Evolutionary conservation across 2,888 invertebrate species (phyloP).

Genomic region (Agriopis marginaria): DNA sequence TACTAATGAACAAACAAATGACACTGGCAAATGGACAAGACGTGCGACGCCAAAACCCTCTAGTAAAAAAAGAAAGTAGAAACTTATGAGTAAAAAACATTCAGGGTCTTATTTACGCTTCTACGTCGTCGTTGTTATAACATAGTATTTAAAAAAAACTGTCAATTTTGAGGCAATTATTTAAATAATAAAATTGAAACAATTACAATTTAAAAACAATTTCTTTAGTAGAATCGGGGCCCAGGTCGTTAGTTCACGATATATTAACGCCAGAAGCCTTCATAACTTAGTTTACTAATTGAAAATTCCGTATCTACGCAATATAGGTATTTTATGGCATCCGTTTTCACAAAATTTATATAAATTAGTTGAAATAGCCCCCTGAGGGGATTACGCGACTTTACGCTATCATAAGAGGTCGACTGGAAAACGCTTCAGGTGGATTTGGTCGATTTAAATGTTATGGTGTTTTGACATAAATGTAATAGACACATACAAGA

Average conservation of each 20-base stretch:
- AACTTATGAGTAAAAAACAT: no score
- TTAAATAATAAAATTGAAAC: no score
- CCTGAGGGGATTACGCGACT: conserved; percentile 36
- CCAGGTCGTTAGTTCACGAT: conserved; percentile 34
- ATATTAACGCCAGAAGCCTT: conserved; percentile 28
- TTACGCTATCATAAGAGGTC: conserved; percentile 23
- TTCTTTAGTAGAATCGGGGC: no score
- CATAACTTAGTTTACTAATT: conserved; percentile 36
- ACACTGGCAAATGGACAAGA: no score
- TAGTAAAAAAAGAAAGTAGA: no score
- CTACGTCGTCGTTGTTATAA: no score
- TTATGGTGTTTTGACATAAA: conserved; percentile 7
- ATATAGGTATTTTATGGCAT: conserved; percentile 42
- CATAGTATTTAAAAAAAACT: no score
- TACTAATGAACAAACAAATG: no score
- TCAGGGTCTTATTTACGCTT: no score
- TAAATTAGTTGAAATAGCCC: conserved; percentile 41
- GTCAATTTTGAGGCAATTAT: no score
- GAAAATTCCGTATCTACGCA: conserved; percentile 40
- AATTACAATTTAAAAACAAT: no score
- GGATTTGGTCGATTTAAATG: conserved; percentile 25
- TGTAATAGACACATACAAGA: not conserved
- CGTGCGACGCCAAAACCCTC: no score
- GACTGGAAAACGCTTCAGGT: conserved; percentile 25
- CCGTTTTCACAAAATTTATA: conserved; percentile 47